Base-by-base conservation (phyloP, 1,140 invertebrate genomes). In the Tetramorium simillimum region DNA sequence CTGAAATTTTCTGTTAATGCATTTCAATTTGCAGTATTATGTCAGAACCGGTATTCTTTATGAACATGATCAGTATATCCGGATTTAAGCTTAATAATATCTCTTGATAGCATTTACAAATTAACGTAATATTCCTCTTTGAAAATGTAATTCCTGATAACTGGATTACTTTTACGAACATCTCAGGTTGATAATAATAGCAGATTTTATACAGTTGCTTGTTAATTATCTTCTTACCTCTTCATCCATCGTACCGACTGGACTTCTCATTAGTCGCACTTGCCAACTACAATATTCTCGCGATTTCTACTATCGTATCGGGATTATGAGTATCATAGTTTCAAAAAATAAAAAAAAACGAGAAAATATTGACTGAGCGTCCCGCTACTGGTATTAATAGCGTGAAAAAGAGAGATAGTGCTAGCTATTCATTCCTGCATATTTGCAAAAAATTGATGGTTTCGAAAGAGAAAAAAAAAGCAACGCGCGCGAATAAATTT, bases 71-170 rank as follows among this genome's bases (percentile, higher is more conserved):
- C 63, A 43, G 67, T 73, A 73, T 75, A 84, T 75, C 80, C 69
- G 80, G 53, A 60, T 84, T 84, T 60, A 62, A 75, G 80, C 56
- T 84, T 84, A 84, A 84, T 84, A 84, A 75, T 84, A 84, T 28
- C 40, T 18, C 40, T 40, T 84, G 53, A 84, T 84, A 84, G 40
- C 80, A 75, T 84, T 84, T 84, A 84, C 80, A 84, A 84, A 73
- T 84, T 84, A 84, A 49, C 80, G 40, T 84, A 75, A 84, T 81
- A 81, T 84, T 75, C 69, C 28, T 75, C 80, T 84, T 43, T 58
- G 67, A 62, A 84, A 56, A 84, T 84, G 53, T 84, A 75, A 84
- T 84, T 84, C 40, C 80, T 84, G 56, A 84, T 84, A 84, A 84
- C 40, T 75, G 53, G 80, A 84, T 84, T 84, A 84, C 69, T 84